Percentiles rank a stretch among this genome's conserved stretches.
Evolutionary conservation across 1,140 invertebrate species (phyloP).

Genomic region (Sycophila sp.): DNA sequence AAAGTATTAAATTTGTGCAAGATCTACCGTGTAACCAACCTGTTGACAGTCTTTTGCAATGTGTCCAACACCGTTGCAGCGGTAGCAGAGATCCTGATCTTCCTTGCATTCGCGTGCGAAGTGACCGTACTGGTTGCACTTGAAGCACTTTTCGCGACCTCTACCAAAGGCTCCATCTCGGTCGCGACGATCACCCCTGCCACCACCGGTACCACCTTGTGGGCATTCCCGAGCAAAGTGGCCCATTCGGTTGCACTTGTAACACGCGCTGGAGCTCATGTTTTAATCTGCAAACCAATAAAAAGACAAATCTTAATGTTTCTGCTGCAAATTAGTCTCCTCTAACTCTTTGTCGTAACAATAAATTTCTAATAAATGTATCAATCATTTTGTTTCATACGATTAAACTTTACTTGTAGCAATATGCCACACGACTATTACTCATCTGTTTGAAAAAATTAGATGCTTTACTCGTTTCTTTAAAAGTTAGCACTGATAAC

Average conservation of each 20-base stretch:
- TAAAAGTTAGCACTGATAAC: no score
- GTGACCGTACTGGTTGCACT: conserved; percentile 93
- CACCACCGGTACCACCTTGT: conserved; percentile 70
- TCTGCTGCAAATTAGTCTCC: no score
- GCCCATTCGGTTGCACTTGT: conserved; percentile 88
- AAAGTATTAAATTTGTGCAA: conserved; percentile 5
- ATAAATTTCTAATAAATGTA: no score
- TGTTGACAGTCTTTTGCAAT: conserved; percentile 90
- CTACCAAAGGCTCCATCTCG: conserved; percentile 70
- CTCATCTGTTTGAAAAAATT: no score
- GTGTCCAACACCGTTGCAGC: conserved; percentile 85
- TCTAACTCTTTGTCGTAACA: no score
- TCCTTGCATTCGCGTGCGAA: conserved; percentile 93
- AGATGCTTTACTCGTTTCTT: no score
- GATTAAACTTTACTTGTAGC: no score
- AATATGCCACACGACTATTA: no score
- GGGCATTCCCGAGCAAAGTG: conserved; percentile 89
- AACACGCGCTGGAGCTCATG: conserved; percentile 78
- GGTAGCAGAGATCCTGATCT: conserved; percentile 85
- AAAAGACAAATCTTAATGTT: no score
- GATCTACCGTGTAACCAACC: conserved; percentile 45
- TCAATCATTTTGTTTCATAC: no score
- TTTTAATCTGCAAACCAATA: conserved; percentile 48
- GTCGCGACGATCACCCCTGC: conserved; percentile 61
- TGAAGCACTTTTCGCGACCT: conserved; percentile 88